A percentile compares a stretch with the other conserved stretches of the same genome.
Conservation (phyloP, 37 sponge, comb jelly and placozoan genomes). For the Halisarca cf. caerulea region DNA sequence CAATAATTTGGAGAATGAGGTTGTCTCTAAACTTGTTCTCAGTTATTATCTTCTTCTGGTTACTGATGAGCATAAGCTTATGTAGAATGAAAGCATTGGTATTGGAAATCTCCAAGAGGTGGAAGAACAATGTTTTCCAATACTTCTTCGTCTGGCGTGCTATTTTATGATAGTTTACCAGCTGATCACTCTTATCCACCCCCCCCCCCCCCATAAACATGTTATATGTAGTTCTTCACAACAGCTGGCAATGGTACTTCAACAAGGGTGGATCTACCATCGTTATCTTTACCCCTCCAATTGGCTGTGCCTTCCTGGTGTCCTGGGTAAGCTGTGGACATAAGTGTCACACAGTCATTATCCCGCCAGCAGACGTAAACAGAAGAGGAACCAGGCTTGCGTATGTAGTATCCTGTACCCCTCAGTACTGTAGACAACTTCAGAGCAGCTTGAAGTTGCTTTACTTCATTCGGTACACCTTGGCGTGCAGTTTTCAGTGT, state of each 20-base stretch:
- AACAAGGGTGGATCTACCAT: too few relatives aligned
- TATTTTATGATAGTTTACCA: neutral
- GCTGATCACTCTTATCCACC: neutral
- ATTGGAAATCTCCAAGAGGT: neutral
- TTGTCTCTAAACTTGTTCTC: neutral
- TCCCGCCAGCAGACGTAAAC: neutral
- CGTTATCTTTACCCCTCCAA: too few relatives aligned
- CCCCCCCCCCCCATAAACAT: neutral
- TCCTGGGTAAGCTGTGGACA: neutral
- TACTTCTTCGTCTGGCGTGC: neutral
- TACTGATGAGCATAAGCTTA: neutral
- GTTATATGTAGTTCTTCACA: neutral
- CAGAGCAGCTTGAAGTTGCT: neutral
- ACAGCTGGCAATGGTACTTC: neutral
- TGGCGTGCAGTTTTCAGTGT: neutral
- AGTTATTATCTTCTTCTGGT: neutral
- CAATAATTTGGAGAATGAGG: neutral
- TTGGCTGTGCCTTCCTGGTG: neutral
- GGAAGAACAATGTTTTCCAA: neutral
- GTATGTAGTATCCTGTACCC: neutral
- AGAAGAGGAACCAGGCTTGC: neutral
- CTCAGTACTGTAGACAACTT: neutral
- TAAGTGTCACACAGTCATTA: neutral
- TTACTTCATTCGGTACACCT: constrained; percentile 26
- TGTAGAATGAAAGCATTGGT: neutral